These are phyloP conservation scores for Tadarida brasiliensis DNA, from an alignment of 2,797 vertebrate species.

Conservation along the genomic window DNA sequence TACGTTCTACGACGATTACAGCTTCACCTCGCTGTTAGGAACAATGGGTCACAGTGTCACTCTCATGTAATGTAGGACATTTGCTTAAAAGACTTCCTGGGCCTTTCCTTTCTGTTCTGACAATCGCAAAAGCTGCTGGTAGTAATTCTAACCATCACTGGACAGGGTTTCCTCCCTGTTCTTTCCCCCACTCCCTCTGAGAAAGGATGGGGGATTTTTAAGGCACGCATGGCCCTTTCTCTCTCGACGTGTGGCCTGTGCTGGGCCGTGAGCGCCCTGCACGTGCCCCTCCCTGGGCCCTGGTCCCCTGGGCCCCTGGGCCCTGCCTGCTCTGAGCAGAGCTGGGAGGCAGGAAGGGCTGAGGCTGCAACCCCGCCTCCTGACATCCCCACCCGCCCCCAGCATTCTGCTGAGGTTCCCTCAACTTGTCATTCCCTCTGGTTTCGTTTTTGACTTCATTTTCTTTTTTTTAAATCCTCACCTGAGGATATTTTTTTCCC, in stretches of 20 bases:
- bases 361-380: not conserved
- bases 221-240: not conserved
- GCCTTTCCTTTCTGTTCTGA: constrained; percentile 69
- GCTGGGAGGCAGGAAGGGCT: not conserved
- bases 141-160: constrained; percentile 56
- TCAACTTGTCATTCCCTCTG: not conserved
- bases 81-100: constrained; percentile 70
- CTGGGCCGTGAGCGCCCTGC: not conserved
- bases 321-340: not conserved
- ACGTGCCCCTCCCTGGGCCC: not conserved
- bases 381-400: not conserved
- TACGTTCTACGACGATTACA: constrained; percentile 52
- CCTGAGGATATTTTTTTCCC: no score
- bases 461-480: no score
- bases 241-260: no score
- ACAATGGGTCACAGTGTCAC: constrained; percentile 59
- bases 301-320: not conserved
- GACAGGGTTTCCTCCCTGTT: constrained; percentile 26
- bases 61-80: constrained; percentile 78
- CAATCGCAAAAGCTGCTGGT: constrained; percentile 61
- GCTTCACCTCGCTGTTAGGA: constrained; percentile 42
- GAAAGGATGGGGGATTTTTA: constrained; percentile 15
- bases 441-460: not conserved
- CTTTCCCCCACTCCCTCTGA: constrained; percentile 16
- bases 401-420: not conserved